These are phyloP conservation scores for Orientallactaga bullata DNA, from an alignment of 2,113 vertebrate genomes.

Conservation along the genomic window DNA sequence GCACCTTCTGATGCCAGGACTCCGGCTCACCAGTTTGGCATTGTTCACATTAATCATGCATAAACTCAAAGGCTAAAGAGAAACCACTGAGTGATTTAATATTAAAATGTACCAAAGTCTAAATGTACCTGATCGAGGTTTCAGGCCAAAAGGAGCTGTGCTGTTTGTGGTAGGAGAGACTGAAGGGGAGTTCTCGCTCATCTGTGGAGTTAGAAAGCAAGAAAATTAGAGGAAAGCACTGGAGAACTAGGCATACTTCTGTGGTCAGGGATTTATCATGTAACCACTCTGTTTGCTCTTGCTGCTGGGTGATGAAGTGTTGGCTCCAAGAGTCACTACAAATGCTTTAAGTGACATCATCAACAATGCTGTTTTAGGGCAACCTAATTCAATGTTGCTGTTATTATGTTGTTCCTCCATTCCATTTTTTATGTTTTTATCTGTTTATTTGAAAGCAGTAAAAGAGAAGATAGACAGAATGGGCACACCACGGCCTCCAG, in stretches of 20 bases:
- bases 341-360: not conserved
- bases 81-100: not conserved
- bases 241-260: not conserved
- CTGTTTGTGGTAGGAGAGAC: slow-evolving; percentile 84
- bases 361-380: not conserved
- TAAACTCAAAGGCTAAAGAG: not conserved
- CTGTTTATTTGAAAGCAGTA: too few relatives aligned
- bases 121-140: slow-evolving; percentile 95
- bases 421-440: not conserved
- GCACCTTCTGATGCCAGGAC: not conserved
- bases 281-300: not conserved
- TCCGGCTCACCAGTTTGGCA: not conserved
- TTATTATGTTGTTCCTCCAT: not conserved
- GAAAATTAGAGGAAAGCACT: not conserved
- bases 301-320: not conserved
- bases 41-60: not conserved
- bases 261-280: not conserved
- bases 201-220: slow-evolving; percentile 85
- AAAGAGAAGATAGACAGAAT: too few relatives aligned
- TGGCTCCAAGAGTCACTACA: not conserved
- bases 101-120: not conserved
- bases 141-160: slow-evolving; percentile 92
- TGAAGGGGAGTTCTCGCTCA: slow-evolving; percentile 85
- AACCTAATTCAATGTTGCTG: not conserved
- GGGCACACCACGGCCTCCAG: too few relatives aligned